phyloP scores from a whole-genome alignment of 92 coral and sea anemone genomes.

The Montipora capitata region DNA sequence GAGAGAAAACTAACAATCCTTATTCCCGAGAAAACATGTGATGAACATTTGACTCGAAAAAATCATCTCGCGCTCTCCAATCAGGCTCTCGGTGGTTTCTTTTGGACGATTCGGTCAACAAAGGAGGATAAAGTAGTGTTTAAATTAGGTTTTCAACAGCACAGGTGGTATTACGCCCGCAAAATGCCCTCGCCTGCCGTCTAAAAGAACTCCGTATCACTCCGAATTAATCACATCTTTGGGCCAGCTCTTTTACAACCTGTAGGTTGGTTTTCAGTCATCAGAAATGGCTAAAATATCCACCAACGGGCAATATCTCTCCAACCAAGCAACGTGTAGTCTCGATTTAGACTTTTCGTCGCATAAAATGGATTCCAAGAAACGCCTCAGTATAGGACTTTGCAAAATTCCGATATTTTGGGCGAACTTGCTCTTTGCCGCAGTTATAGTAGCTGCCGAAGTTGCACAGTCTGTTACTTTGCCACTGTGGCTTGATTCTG shows the following conservation, averaged over 20 bases:
- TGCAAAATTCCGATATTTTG: slow-evolving; percentile 50
- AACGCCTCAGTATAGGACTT: slow-evolving; percentile 50
- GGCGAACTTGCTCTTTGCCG: slow-evolving; percentile 80
- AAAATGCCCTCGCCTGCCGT: no score
- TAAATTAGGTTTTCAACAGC: no score
- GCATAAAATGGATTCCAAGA: neutral
- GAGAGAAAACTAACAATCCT: no score
- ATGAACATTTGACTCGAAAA: neutral
- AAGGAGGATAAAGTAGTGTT: no score
- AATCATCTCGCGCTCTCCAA: no score
- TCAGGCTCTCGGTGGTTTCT: no score
- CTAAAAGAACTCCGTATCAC: no score
- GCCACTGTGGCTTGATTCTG: slow-evolving; percentile 90
- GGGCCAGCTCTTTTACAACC: no score
- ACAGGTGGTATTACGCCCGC: no score
- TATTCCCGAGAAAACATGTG: neutral
- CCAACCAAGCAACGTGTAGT: neutral
- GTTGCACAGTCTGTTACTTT: slow-evolving; percentile 79
- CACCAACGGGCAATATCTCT: neutral
- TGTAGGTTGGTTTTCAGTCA: neutral
- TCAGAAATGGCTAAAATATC: neutral
- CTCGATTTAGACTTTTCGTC: neutral
- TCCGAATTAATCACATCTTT: no score
- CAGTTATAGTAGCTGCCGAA: slow-evolving; percentile 71
- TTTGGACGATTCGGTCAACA: no score